Percentiles rank a stretch among this genome's conserved stretches.
Evolutionary conservation across 2,113 vertebrate species (phyloP).

Genomic region (Cisticola juncidis): DNA sequence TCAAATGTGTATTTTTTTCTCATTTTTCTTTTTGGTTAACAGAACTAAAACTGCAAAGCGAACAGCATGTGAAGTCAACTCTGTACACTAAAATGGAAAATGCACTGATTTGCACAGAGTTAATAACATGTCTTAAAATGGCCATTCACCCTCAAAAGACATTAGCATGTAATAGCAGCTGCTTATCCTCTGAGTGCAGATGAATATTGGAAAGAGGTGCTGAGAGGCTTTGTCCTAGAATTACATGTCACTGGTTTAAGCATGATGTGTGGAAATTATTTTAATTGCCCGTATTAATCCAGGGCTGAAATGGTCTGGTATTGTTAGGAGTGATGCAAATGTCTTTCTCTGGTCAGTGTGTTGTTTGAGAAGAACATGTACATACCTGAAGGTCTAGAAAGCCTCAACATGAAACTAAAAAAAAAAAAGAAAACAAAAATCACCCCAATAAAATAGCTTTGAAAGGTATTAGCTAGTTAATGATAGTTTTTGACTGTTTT

Average conservation of each 20-base stretch:
- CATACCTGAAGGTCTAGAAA: not conserved
- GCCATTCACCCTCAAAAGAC: conserved; percentile 3
- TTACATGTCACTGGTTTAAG: conserved; percentile 1
- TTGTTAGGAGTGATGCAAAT: not conserved
- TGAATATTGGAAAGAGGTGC: not conserved
- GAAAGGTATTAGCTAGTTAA: not conserved
- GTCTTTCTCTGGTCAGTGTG: not conserved
- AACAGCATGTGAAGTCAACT: not conserved
- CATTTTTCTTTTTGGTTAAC: not conserved
- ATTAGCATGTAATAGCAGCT: conserved; percentile 40
- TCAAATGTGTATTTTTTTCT: not conserved
- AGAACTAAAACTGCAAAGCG: not conserved
- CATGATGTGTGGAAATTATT: conserved; percentile 19
- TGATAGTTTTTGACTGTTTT: not conserved
- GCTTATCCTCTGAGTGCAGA: not conserved
- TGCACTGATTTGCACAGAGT: not conserved
- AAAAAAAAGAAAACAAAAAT: not conserved
- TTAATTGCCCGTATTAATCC: not conserved
- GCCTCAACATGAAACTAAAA: not conserved
- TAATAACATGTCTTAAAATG: conserved; percentile 17
- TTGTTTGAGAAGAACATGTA: not conserved
- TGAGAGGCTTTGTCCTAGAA: conserved; percentile 32
- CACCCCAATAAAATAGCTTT: not conserved
- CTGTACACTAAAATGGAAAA: not conserved
- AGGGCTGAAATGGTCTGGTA: not conserved